These are phyloP conservation scores for Lasiurus borealis DNA, from an alignment of 2,113 vertebrate genomes.

Conservation along the genomic window DNA sequence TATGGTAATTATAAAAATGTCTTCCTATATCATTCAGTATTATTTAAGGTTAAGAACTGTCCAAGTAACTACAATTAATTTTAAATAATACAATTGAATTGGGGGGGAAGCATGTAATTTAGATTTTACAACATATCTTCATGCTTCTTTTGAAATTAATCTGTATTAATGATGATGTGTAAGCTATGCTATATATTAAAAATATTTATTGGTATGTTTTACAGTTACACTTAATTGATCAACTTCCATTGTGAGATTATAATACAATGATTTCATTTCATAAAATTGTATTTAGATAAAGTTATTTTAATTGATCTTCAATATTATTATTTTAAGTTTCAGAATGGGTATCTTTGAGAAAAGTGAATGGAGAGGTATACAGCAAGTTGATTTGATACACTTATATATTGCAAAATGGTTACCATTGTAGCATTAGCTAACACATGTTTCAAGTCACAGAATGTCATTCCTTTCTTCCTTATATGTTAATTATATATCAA, in stretches of 20 bases:
- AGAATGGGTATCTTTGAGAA: neutral
- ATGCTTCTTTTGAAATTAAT: neutral
- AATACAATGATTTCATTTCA: neutral
- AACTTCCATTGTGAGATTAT: neutral
- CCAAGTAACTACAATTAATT: neutral
- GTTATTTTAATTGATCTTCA: neutral
- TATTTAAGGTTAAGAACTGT: neutral
- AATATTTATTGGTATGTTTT: neutral
- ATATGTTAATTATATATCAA: neutral
- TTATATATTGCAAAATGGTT: neutral
- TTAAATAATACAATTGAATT: neutral
- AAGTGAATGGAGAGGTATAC: neutral
- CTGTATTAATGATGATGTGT: neutral
- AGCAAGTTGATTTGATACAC: neutral
- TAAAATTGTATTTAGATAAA: neutral
- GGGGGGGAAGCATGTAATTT: neutral
- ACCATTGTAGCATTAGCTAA: neutral
- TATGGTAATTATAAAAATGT: neutral
- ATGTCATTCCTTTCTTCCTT: neutral
- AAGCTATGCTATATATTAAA: neutral
- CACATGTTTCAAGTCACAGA: neutral
- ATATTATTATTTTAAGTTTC: conserved; percentile 21
- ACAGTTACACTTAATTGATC: neutral
- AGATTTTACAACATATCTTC: neutral
- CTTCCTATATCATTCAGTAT: neutral